These are phyloP conservation scores for Zaprionus nigranus DNA, from an alignment of 1,140 invertebrate species.

Conservation along the genomic window DNA sequence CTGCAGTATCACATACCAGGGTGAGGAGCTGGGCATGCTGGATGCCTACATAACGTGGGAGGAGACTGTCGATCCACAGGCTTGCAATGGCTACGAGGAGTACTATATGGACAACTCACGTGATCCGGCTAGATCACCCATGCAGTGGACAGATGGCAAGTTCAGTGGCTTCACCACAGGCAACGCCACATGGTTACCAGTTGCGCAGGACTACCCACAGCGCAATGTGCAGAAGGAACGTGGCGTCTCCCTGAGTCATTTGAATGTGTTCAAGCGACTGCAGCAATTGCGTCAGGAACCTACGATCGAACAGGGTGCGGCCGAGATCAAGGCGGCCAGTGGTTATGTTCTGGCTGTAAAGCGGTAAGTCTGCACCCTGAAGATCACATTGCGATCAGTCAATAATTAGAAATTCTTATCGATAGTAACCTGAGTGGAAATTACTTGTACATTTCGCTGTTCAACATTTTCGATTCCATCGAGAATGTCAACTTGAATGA, in stretches of 20 bases:
- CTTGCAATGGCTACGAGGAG: conserved; percentile 85
- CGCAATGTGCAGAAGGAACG: conserved; percentile 84
- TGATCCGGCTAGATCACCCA: conserved; percentile 90
- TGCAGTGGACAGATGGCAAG: conserved; percentile 89
- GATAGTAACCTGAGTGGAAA: conserved; percentile 59
- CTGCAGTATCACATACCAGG: conserved; percentile 88
- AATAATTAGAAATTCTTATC: background rate
- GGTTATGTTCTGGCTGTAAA: conserved; percentile 73
- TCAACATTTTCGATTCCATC: conserved; percentile 71
- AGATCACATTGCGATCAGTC: background rate
- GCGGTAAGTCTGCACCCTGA: conserved; percentile 53
- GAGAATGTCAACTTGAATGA: conserved; percentile 67
- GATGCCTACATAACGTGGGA: conserved; percentile 86
- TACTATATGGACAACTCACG: conserved; percentile 85
- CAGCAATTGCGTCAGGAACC: conserved; percentile 62
- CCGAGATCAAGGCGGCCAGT: conserved; percentile 68
- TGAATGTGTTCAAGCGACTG: conserved; percentile 75
- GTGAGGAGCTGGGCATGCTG: conserved; percentile 88
- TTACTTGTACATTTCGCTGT: conserved; percentile 67
- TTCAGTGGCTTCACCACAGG: conserved; percentile 83
- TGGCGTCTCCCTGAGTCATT: conserved; percentile 60
- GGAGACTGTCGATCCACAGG: conserved; percentile 86
- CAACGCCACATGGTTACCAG: conserved; percentile 87
- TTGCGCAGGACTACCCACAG: conserved; percentile 86
- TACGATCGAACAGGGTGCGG: conserved; percentile 68